Conservation (phyloP, 2,888 invertebrate species). For the Pseudoips prasinana region DNA sequence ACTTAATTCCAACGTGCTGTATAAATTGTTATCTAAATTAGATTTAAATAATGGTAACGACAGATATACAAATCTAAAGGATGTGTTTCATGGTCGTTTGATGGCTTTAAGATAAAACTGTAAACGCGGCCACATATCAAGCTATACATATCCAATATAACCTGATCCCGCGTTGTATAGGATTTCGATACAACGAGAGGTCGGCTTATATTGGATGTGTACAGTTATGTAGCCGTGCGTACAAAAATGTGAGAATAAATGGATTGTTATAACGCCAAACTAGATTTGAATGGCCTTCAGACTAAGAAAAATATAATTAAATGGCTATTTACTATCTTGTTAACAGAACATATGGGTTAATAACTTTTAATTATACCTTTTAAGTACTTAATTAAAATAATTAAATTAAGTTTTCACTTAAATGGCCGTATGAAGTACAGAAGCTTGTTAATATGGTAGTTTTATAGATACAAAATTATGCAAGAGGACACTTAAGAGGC, state of each 20-base stretch:
- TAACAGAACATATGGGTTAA: constrained; percentile 17
- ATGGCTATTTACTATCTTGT: constrained; percentile 11
- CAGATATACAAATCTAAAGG: constrained; percentile 2
- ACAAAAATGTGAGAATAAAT: constrained; percentile 1
- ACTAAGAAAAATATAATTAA: constrained; percentile 10
- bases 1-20: no score
- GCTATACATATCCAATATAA: no score
- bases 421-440: no score
- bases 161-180: no score
- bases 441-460: no score
- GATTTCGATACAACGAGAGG: no score
- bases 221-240: not conserved
- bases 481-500: no score
- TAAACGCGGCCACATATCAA: no score
- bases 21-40: no score
- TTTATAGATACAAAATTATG: no score
- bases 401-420: constrained; percentile 20
- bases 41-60: no score
- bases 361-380: constrained; percentile 25
- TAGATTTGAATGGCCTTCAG: constrained; percentile 6
- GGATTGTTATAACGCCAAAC: constrained; percentile 1
- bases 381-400: constrained; percentile 25
- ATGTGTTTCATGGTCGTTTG: constrained; percentile 2
- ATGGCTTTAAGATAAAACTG: constrained; percentile 1
- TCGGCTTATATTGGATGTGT: no score